Percentiles rank a stretch among this genome's conserved stretches.
Evolutionary conservation across 23 tunicate genomes (phyloP).

Genomic region (Ascidia mentula): DNA sequence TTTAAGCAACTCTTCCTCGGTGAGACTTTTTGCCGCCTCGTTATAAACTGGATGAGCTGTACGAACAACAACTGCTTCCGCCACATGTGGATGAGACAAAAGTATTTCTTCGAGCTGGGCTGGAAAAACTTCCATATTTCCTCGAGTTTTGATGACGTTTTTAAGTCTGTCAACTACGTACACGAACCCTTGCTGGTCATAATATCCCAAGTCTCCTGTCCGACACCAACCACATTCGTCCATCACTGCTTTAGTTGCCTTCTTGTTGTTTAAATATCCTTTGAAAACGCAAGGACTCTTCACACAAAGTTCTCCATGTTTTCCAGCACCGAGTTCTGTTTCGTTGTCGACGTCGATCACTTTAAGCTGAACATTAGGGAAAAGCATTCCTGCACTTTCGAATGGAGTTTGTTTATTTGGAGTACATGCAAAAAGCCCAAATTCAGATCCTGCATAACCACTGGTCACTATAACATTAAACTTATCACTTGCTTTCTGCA

Average conservation of each 20-base stretch:
- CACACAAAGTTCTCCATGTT: background rate
- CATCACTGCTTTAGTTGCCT: constrained; percentile 29
- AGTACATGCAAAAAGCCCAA: background rate
- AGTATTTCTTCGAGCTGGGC: no score
- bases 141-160: constrained; percentile 80
- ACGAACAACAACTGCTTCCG: no score
- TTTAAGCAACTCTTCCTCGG: no score
- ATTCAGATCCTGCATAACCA: background rate
- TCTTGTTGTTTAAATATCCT: constrained; percentile 53
- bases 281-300: constrained; percentile 1
- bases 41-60: no score
- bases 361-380: background rate
- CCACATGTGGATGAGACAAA: no score
- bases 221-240: constrained; percentile 83
- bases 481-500: background rate
- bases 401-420: background rate
- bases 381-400: background rate
- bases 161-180: constrained; percentile 79
- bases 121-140: no score
- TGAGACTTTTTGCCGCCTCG: no score
- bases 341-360: background rate
- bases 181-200: constrained; percentile 55
- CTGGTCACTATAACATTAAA: background rate
- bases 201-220: constrained; percentile 90
- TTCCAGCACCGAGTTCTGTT: background rate